These are phyloP conservation scores for Oscheius myriophilus DNA, from an alignment of 2,888 invertebrate species.

Conservation along the genomic window DNA sequence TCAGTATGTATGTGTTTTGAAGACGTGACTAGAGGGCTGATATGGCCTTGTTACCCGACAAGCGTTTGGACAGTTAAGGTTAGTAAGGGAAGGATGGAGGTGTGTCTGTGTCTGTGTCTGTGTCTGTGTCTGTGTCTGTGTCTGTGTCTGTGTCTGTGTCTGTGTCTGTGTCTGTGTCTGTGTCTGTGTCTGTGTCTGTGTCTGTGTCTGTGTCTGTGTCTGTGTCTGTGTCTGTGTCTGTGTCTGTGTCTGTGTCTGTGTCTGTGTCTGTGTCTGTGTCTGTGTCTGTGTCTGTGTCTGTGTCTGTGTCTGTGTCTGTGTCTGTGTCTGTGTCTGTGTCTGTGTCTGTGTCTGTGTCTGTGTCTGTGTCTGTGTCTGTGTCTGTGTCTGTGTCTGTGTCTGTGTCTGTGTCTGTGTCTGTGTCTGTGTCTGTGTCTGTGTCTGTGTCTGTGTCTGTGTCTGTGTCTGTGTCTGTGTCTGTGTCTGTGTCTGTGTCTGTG, in stretches of 20 bases:
- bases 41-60: constrained; percentile 70
- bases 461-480: neutral
- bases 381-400: neutral
- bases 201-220: neutral
- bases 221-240: too few species aligned
- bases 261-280: too few species aligned
- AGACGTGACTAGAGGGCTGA: constrained; percentile 66
- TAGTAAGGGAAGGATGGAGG: neutral
- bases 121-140: neutral
- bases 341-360: neutral
- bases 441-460: too few species aligned
- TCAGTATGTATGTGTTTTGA: constrained; percentile 69
- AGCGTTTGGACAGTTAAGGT: constrained; percentile 67
- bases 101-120: too few species aligned
- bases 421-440: neutral
- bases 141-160: too few species aligned
- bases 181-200: too few species aligned
- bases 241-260: neutral
- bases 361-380: too few species aligned
- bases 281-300: neutral
- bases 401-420: too few species aligned
- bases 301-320: neutral
- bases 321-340: neutral
- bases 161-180: neutral
- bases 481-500: too few species aligned